phyloP scores from a whole-genome alignment of 2,888 invertebrate species.

The Agelastica alni region DNA sequence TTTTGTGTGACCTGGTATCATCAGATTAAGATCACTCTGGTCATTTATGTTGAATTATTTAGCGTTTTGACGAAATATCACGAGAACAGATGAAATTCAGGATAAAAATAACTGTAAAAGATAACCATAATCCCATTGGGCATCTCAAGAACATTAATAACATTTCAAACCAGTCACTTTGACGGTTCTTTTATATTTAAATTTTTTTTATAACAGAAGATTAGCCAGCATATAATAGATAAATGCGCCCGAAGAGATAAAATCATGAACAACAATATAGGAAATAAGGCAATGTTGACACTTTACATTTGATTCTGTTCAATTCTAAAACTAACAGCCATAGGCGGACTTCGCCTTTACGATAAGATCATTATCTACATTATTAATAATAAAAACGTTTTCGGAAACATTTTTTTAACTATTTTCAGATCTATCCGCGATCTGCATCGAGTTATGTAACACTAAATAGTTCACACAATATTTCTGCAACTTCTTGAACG shows the following conservation, averaged over 20 bases:
- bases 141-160: slow-evolving; percentile 26
- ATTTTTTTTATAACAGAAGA: slow-evolving; percentile 28
- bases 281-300: slow-evolving; percentile 32
- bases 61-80: slow-evolving; percentile 18
- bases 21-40: slow-evolving; percentile 11
- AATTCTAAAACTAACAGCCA: slow-evolving; percentile 27
- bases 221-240: slow-evolving; percentile 29
- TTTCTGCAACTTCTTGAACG: too few species aligned
- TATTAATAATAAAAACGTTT: slow-evolving; percentile 9
- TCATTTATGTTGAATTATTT: slow-evolving; percentile 19
- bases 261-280: slow-evolving; percentile 30
- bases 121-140: slow-evolving; percentile 27
- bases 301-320: slow-evolving; percentile 23
- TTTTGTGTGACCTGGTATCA: slow-evolving; percentile 6
- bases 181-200: slow-evolving; percentile 30
- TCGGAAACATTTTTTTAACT: slow-evolving; percentile 5
- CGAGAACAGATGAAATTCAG: slow-evolving; percentile 20
- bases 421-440: too few species aligned
- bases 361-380: slow-evolving; percentile 6
- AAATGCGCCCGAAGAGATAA: slow-evolving; percentile 27
- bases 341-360: slow-evolving; percentile 17
- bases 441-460: too few species aligned
- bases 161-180: slow-evolving; percentile 28
- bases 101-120: slow-evolving; percentile 26
- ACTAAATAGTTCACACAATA: too few species aligned